These are phyloP conservation scores for Xerus rutilus DNA, from an alignment of 2,797 vertebrate genomes.

Conservation along the genomic window DNA sequence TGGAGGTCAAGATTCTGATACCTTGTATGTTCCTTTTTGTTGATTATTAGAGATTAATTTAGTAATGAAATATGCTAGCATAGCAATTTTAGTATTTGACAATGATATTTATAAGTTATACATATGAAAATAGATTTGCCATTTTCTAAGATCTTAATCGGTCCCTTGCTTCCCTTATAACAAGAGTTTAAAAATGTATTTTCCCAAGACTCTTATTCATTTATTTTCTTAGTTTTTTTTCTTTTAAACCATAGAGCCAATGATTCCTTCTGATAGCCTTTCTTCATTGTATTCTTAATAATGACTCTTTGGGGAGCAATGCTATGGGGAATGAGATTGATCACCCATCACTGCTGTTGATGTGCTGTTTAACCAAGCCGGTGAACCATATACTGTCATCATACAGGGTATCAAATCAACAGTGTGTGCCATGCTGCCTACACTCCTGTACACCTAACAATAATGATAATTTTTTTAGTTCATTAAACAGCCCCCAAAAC, in stretches of 20 bases:
- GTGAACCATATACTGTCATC: constrained; percentile 88
- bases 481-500: constrained; percentile 83
- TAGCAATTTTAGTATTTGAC: neutral
- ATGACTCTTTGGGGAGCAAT: constrained; percentile 87
- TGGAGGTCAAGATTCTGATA: neutral
- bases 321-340: constrained; percentile 88
- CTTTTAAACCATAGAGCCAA: constrained; percentile 73
- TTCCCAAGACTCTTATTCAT: constrained; percentile 24
- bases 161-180: neutral
- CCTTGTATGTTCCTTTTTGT: neutral
- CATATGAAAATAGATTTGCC: constrained; percentile 35
- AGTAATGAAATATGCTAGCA: neutral
- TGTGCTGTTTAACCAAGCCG: constrained; percentile 89
- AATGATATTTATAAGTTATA: neutral
- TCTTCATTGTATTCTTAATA: constrained; percentile 86
- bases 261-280: constrained; percentile 82
- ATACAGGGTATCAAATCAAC: constrained; percentile 87
- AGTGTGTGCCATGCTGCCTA: constrained; percentile 82
- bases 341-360: constrained; percentile 88
- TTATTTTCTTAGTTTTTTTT: constrained; percentile 64
- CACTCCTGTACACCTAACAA: constrained; percentile 81
- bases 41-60: neutral
- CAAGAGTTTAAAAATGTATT: constrained; percentile 55
- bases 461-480: constrained; percentile 84
- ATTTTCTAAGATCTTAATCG: constrained; percentile 18